Evolutionary conservation across 2,797 vertebrate species (phyloP).

Genomic region (Pachyuromys duprasi): DNA sequence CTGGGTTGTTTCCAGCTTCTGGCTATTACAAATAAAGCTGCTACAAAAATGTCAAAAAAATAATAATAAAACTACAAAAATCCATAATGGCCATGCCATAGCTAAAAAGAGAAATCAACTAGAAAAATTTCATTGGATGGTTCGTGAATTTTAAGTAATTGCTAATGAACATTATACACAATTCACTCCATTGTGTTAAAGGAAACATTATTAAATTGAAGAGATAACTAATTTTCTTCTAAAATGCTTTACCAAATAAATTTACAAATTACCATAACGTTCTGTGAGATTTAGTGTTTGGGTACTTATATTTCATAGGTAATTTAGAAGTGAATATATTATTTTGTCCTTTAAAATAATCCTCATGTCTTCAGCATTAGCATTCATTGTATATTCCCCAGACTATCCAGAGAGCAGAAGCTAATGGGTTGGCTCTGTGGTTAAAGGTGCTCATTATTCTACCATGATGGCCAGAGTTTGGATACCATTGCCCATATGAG

Average conservation of each 20-base stretch:
- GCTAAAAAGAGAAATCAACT: constrained; percentile 8
- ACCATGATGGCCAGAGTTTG: no score
- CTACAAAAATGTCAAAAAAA: no score
- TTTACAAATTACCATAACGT: background rate
- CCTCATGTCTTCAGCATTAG: background rate
- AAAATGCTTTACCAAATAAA: background rate
- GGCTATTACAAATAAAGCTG: no score
- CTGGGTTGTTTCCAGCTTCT: no score
- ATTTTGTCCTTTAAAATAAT: background rate
- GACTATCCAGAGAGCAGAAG: no score
- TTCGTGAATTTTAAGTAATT: background rate
- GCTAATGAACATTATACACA: background rate
- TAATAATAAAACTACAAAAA: no score
- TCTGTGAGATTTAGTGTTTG: background rate
- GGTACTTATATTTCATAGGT: background rate
- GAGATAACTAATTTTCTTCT: background rate
- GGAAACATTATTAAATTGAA: background rate
- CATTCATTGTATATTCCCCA: background rate
- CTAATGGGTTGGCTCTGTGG: background rate
- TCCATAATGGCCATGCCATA: no score
- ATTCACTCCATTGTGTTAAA: background rate
- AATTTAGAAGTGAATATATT: background rate
- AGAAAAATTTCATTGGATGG: background rate
- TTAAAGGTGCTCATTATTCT: background rate
- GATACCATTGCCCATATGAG: background rate